Base-by-base conservation (phyloP, 2,113 vertebrate genomes). In the Phalacrocorax pelagicus region DNA sequence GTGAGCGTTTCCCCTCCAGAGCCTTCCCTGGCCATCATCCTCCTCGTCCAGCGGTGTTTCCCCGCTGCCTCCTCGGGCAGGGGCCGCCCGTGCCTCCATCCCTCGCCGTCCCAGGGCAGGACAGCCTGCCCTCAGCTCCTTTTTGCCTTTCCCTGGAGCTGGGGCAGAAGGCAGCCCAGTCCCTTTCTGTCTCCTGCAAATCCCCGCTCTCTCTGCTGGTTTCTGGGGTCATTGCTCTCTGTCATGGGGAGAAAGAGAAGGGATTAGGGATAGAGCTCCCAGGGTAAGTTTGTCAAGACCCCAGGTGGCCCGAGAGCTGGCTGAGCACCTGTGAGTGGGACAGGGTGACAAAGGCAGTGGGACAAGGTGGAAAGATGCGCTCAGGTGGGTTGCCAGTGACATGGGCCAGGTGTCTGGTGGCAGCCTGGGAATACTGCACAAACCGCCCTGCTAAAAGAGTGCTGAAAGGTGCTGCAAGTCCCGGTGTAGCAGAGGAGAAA, bases 401-500 rank as follows among this genome's bases (percentile, higher is more conserved):
- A 1, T 3, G 46, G 40, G 51, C 32, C 57, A 6, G 12, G 22
- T 26, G 24, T 44, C 34, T 18, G 1, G 63, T 22, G 61, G 36
- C 24, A 59, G 29, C 44, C 6, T 1, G 32, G 55, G 27, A 42
- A 46, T 9, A 3, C 17, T 8, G 63, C 36, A 5, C 42, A 10
- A 17, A 29, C 11, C 3, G 3, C n/a, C 18, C 3, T 5, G 42
- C n/a, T 11, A 2, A 15, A 20, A 29, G 46, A 34, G 36, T 44
- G 2, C 59, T 2, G 17, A 21, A 22, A 49, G 42, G 24, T 22
- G 58, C 54, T 2, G 2, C 4, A 2, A 1, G 19, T n/a, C 9
- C 54, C 0, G 0, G 5, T 12, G 27, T 6, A 17, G 34, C 2
- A 0, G 40, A 34, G 34, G 9, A 57, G 59, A 34, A 61, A 22